Base-by-base conservation (phyloP, 2,888 invertebrate species). In the Allygus modestus region DNA sequence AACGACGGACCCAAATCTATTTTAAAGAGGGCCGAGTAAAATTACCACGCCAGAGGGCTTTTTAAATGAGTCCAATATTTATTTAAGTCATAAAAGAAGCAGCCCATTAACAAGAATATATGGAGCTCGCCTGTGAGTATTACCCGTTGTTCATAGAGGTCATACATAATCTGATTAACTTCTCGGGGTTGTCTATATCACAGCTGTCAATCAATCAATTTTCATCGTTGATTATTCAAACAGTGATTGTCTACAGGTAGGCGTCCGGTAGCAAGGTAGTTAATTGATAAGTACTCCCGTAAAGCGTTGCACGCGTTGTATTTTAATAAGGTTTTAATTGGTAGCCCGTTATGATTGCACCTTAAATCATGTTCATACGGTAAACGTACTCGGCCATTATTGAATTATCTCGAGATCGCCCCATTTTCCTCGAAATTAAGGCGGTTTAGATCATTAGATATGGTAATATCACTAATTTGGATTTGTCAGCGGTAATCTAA, bases 331-430 rank as follows among this genome's bases (percentile, higher is more conserved):
- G 2, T 79, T 65, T 79, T 79, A 79, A 79, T 79, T 54, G 28
- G 33, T 17, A 9, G 1, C 23, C 79, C 79, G 79, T 79, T 79
- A 79, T 58, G 58, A 79, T 79, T 31, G 58, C 20, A n/a, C 17
- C 79, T 51, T 79, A 31, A 79, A 79, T 79, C 58, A 58, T 79
- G 79, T 79, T 77, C 33, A 79, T 37, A 37, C 51, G 23, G 73
- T 73, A n/a, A 33, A 46, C 46, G 33, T 77, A 77, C 75, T 77
- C 75, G 26, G 17, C 41, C 73, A 17, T 51, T 28, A 51, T 77
- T 77, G 46, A 77, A 77, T 77, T 77, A 77, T 77, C 75, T 77
- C 46, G 23, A 17, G 75, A 77, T 77, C 46, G 46, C 2, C 46
- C 75, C 46, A 46, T 28, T 77, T 73, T 4, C 17, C 26, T 51